Conservation (phyloP, 2,113 vertebrate genomes). For the Thamnophis sirtalis region DNA sequence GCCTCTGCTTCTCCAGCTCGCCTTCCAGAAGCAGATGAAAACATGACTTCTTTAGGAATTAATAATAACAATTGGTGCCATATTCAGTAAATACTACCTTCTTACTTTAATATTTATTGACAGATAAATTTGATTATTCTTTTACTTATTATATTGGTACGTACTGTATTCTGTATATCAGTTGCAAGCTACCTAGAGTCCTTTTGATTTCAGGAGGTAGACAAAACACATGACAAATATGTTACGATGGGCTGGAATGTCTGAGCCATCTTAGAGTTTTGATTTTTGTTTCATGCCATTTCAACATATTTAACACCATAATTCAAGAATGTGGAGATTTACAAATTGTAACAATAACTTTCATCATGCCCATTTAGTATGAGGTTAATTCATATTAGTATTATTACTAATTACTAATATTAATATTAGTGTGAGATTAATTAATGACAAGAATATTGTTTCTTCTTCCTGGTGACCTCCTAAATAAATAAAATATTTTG, state of each 20-base stretch:
- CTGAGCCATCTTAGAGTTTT: neutral
- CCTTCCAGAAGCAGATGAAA: neutral
- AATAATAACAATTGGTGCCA: neutral
- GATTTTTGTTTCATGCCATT: neutral
- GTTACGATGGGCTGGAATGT: neutral
- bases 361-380: neutral
- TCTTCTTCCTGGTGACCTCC: no score
- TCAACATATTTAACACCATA: neutral
- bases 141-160: neutral
- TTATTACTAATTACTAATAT: no score
- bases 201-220: neutral
- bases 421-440: neutral
- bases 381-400: neutral
- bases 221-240: neutral
- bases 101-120: neutral
- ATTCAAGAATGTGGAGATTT: neutral
- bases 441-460: neutral
- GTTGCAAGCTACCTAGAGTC: neutral
- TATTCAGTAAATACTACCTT: neutral
- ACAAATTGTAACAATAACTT: neutral
- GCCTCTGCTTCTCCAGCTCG: neutral
- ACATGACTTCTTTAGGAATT: neutral
- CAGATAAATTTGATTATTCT: neutral
- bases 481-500: neutral
- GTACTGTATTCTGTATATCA: neutral